These are phyloP conservation scores for Neoascia interrupta DNA, from an alignment of 2,888 invertebrate species.

Conservation along the genomic window DNA sequence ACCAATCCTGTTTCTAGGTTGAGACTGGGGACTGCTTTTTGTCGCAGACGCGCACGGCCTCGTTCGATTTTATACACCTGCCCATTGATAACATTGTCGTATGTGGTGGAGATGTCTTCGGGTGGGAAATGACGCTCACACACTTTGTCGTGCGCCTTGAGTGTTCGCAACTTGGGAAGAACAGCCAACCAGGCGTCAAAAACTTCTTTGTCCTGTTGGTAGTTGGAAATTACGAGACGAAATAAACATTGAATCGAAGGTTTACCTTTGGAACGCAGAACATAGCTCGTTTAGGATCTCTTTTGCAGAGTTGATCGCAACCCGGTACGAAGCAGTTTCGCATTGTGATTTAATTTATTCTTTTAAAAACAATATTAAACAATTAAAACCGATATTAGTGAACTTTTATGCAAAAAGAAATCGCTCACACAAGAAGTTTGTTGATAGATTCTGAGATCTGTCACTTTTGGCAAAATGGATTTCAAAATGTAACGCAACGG, in stretches of 20 bases:
- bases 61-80: constrained; percentile 72
- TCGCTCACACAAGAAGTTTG: too few species aligned
- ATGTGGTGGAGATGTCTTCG: constrained; percentile 72
- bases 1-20: constrained; percentile 69
- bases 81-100: constrained; percentile 74
- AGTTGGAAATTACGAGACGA: not conserved
- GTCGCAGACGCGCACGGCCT: constrained; percentile 71
- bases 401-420: too few species aligned
- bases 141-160: constrained; percentile 72
- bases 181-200: constrained; percentile 72
- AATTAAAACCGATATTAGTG: too few species aligned
- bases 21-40: constrained; percentile 71
- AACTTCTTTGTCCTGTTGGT: constrained; percentile 68
- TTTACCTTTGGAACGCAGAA: constrained; percentile 73
- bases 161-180: constrained; percentile 71
- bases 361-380: not conserved
- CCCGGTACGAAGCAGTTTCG: constrained; percentile 73
- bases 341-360: constrained; percentile 63
- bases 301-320: constrained; percentile 71
- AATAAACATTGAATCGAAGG: not conserved
- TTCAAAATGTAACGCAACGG: constrained; percentile 8
- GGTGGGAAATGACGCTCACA: constrained; percentile 73
- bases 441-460: too few species aligned
- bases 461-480: too few species aligned
- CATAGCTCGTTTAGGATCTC: constrained; percentile 71